These are phyloP conservation scores for Masticophis lateralis DNA, from an alignment of 2,797 vertebrate genomes.

Conservation along the genomic window DNA sequence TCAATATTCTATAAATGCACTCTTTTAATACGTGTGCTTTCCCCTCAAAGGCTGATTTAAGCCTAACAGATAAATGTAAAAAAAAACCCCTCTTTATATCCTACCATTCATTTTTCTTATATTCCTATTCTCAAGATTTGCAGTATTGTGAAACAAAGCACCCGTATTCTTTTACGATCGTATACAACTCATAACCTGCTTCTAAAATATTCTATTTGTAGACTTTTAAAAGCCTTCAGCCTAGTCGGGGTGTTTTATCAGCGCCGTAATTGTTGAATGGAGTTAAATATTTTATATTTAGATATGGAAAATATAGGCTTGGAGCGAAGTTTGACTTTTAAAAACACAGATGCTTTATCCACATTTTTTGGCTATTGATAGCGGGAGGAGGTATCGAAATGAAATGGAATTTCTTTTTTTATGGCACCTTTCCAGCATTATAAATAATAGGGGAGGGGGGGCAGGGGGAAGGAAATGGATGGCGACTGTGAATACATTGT, in stretches of 20 bases:
- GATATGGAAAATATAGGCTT: slow-evolving; percentile 28
- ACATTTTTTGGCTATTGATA: background rate
- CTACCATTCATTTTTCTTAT: background rate
- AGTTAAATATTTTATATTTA: slow-evolving; percentile 33
- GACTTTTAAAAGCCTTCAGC: background rate
- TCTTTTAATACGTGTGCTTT: background rate
- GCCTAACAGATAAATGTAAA: slow-evolving; percentile 37
- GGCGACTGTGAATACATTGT: background rate
- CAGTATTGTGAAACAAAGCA: slow-evolving; percentile 47
- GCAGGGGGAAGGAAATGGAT: background rate
- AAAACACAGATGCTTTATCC: background rate
- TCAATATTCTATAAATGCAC: background rate
- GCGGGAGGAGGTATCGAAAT: background rate
- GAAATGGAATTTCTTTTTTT: background rate
- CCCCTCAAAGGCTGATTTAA: slow-evolving; percentile 37
- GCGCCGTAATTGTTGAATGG: slow-evolving; percentile 8
- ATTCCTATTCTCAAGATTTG: slow-evolving; percentile 43
- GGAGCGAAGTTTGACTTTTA: slow-evolving; percentile 12
- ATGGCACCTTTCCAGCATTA: background rate
- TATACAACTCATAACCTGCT: slow-evolving; percentile 41
- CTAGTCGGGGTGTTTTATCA: background rate
- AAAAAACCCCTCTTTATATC: background rate
- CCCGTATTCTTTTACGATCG: slow-evolving; percentile 14
- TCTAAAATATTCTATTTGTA: slow-evolving; percentile 42
- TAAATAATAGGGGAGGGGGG: background rate